These are phyloP conservation scores for Temnothorax nylanderi DNA, from an alignment of 1,140 invertebrate genomes.

Conservation along the genomic window DNA sequence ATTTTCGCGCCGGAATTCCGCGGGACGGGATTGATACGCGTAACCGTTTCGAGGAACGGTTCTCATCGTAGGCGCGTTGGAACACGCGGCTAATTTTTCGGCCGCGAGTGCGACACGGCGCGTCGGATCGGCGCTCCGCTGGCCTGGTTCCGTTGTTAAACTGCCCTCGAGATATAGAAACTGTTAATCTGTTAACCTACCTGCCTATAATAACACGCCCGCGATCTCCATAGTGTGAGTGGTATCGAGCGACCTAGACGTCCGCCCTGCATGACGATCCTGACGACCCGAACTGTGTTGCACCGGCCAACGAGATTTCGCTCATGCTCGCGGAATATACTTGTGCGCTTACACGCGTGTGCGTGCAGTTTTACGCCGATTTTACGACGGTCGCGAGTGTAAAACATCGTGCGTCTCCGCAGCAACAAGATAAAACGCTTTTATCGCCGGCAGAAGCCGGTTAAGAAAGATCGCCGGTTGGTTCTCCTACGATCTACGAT, in stretches of 20 bases:
- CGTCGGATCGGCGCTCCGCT: constrained; percentile 59
- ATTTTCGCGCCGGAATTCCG: neutral
- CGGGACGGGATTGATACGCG: neutral
- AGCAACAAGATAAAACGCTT: constrained; percentile 18
- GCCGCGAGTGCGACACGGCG: constrained; percentile 9
- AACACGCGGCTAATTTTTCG: constrained; percentile 43
- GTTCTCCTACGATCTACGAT: neutral
- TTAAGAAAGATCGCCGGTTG: neutral
- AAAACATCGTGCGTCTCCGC: neutral
- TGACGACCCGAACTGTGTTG: neutral
- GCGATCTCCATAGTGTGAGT: constrained; percentile 60
- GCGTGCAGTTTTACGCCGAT: constrained; percentile 18
- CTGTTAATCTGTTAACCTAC: constrained; percentile 74
- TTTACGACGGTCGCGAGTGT: constrained; percentile 22
- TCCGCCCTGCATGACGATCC: constrained; percentile 64
- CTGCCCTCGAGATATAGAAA: constrained; percentile 74
- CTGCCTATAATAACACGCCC: constrained; percentile 61
- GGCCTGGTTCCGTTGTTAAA: constrained; percentile 75
- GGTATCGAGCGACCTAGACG: constrained; percentile 74
- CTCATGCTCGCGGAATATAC: neutral
- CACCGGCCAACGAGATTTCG: constrained; percentile 46
- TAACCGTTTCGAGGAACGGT: constrained; percentile 2
- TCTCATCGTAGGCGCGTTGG: constrained; percentile 3
- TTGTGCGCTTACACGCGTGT: neutral
- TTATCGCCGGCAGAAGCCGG: constrained; percentile 24